phyloP scores from a whole-genome alignment of 1,140 invertebrate genomes.

The Planococcus citri region DNA sequence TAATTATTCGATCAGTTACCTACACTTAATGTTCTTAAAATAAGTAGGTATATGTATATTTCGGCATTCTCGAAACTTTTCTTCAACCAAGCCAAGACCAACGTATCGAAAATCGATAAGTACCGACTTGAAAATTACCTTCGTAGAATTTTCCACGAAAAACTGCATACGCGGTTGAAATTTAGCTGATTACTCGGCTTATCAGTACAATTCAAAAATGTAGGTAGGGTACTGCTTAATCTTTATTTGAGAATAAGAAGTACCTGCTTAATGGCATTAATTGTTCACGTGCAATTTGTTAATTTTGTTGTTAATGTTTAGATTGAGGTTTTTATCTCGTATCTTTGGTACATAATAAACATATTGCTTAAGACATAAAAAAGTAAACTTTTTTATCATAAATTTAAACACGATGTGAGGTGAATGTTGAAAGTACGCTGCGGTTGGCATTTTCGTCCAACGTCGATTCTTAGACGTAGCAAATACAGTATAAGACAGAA shows the following conservation, averaged over 20 bases:
- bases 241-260: neutral
- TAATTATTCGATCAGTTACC: too few species aligned
- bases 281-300: conserved; percentile 6
- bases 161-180: too few species aligned
- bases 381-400: neutral
- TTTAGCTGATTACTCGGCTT: too few species aligned
- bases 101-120: too few species aligned
- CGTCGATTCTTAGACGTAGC: too few species aligned
- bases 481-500: neutral
- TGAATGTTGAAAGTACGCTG: neutral
- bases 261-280: neutral
- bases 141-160: too few species aligned
- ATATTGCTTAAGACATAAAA: neutral
- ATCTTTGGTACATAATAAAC: neutral
- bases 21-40: too few species aligned
- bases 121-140: too few species aligned
- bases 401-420: neutral
- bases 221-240: neutral
- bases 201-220: too few species aligned
- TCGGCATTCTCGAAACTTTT: too few species aligned
- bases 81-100: too few species aligned
- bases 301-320: conserved; percentile 4
- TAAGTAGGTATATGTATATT: too few species aligned
- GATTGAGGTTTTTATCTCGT: neutral
- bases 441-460: neutral